phyloP scores from a whole-genome alignment of 2,113 vertebrate species.

The Leucosticte australis region DNA sequence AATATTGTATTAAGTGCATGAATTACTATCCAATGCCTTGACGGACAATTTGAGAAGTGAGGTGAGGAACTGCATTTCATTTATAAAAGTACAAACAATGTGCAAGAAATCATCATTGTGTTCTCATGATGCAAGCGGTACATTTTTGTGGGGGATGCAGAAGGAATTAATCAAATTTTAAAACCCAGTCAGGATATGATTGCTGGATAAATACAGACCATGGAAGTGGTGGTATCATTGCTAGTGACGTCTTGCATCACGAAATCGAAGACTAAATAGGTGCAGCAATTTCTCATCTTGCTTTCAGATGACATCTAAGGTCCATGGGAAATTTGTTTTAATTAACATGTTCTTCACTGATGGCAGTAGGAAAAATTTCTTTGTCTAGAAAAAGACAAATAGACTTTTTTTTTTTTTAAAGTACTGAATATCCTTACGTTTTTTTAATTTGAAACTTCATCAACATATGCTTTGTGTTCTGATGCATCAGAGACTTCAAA shows the following conservation, averaged over 20 bases:
- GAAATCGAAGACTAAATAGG: neutral
- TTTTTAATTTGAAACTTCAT: conserved; percentile 44
- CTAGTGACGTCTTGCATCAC: neutral
- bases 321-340: conserved; percentile 45
- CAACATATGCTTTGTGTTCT: conserved; percentile 61
- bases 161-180: conserved; percentile 29
- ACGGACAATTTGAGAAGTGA: neutral
- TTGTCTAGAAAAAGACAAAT: conserved; percentile 31
- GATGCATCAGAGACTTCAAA: conserved; percentile 3
- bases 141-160: neutral
- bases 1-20: conserved; percentile 26
- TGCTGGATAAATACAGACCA: neutral
- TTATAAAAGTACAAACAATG: conserved; percentile 23
- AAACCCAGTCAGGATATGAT: neutral
- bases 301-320: conserved; percentile 31
- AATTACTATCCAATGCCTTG: conserved; percentile 23
- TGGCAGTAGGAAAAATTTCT: conserved; percentile 18
- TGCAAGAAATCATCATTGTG: neutral
- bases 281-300: neutral
- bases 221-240: neutral
- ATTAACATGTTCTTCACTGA: conserved; percentile 55
- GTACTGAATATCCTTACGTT: neutral
- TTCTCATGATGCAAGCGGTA: conserved; percentile 23
- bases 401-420: neutral
- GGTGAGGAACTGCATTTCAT: neutral